Evolutionary conservation across 2,888 invertebrate genomes (phyloP).

Genomic region (Dione juno): DNA sequence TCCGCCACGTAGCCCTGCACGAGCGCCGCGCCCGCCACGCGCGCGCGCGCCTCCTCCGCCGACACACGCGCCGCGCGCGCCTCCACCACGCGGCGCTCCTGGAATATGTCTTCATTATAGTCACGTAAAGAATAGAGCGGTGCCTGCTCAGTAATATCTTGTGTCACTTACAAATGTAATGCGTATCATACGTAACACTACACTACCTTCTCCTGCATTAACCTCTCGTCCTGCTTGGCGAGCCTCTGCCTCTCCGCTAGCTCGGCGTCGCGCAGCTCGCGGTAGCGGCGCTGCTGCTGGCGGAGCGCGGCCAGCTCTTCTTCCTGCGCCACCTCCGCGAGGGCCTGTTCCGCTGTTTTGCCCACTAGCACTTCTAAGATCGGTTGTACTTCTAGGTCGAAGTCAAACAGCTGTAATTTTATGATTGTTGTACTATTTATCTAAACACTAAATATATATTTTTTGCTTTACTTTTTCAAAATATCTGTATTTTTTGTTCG

Average conservation of each 20-base stretch:
- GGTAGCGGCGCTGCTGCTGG: constrained; percentile 89
- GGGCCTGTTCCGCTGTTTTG: constrained; percentile 93
- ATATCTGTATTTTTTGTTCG: too few relatives aligned
- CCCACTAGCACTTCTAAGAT: constrained; percentile 95
- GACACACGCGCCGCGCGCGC: constrained; percentile 85
- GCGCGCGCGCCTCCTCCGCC: constrained; percentile 90
- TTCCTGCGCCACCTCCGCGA: constrained; percentile 95
- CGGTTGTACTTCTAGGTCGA: constrained; percentile 95
- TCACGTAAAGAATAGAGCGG: too few relatives aligned
- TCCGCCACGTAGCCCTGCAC: constrained; percentile 94
- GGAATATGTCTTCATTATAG: too few relatives aligned
- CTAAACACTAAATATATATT: too few relatives aligned
- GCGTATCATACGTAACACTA: too few relatives aligned
- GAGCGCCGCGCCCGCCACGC: constrained; percentile 91
- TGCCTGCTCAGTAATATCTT: too few relatives aligned
- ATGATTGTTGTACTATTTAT: not conserved
- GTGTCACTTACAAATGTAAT: too few relatives aligned
- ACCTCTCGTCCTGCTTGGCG: constrained; percentile 89
- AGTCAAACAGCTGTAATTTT: constrained; percentile 89
- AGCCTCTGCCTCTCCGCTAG: constrained; percentile 91
- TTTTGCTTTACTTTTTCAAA: too few relatives aligned
- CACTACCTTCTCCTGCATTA: constrained; percentile 86
- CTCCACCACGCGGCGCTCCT: constrained; percentile 88
- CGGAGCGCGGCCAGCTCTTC: constrained; percentile 93
- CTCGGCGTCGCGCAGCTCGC: constrained; percentile 89